Evolutionary conservation across 2,113 vertebrate genomes (phyloP).

Genomic region (Sylvilagus bachmani): DNA sequence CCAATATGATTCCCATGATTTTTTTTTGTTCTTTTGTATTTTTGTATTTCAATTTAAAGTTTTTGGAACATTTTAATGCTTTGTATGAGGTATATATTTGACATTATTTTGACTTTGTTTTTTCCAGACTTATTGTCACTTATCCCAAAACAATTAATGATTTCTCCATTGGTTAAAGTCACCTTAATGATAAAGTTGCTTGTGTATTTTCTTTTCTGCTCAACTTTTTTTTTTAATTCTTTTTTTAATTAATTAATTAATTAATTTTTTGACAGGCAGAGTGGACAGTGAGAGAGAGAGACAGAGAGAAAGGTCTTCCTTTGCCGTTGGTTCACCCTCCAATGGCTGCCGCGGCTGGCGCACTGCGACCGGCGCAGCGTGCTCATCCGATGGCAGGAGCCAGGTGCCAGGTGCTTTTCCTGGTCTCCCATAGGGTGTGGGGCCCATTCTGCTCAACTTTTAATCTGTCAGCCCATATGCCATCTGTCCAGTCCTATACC

Average conservation of each 20-base stretch:
- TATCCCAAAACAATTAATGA: not conserved
- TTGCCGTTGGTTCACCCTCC: too few species aligned
- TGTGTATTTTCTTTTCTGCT: not conserved
- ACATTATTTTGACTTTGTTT: not conserved
- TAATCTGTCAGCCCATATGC: not conserved
- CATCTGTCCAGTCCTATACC: not conserved
- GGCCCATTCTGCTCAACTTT: slow-evolving; percentile 11
- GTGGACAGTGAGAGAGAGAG: too few species aligned
- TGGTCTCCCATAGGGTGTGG: too few species aligned
- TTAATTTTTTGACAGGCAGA: too few species aligned
- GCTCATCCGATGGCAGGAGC: too few species aligned
- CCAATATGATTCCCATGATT: not conserved
- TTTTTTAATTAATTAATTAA: too few species aligned
- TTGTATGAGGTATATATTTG: not conserved
- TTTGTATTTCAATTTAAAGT: not conserved
- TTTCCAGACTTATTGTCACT: not conserved
- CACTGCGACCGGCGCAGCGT: too few species aligned
- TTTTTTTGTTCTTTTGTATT: not conserved
- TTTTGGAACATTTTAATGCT: not conserved
- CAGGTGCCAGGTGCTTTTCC: too few species aligned
- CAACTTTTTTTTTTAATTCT: too few species aligned
- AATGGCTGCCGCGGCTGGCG: too few species aligned
- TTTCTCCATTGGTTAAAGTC: not conserved
- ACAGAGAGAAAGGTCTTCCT: too few species aligned
- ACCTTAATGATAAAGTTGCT: not conserved